These are phyloP conservation scores for Balaeniceps rex DNA, from an alignment of 2,113 vertebrate genomes.

Conservation along the genomic window DNA sequence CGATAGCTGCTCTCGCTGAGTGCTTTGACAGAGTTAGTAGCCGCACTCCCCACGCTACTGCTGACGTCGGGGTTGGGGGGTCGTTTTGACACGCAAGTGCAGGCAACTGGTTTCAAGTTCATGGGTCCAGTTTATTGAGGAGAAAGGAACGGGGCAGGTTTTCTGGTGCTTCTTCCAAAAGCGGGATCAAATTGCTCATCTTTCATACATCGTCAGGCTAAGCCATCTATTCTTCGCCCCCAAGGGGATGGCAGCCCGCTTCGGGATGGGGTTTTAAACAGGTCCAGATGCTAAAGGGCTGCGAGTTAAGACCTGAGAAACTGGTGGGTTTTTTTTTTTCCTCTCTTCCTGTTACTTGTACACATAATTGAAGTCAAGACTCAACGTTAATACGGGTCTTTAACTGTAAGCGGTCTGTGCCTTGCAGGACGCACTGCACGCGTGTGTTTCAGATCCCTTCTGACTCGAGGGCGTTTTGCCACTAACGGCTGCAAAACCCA, in stretches of 20 bases:
- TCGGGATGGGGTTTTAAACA: background rate
- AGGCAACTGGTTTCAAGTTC: background rate
- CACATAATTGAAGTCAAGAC: no score
- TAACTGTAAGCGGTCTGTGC: fast-evolving
- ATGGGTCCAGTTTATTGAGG: background rate
- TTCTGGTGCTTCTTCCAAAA: background rate
- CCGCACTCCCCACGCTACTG: background rate
- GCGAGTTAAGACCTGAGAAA: background rate
- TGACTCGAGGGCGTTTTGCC: background rate
- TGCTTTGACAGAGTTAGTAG: background rate
- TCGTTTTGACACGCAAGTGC: background rate
- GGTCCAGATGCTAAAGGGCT: background rate
- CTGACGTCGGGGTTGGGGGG: background rate
- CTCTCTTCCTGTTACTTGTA: background rate
- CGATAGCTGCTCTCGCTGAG: background rate
- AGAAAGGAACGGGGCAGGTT: background rate
- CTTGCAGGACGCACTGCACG: no score
- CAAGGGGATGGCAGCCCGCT: background rate
- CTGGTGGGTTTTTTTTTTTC: background rate
- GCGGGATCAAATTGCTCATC: background rate
- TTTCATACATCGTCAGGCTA: background rate
- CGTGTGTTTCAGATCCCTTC: background rate
- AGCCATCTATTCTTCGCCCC: background rate
- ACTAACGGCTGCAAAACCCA: background rate
- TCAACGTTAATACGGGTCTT: background rate